These are phyloP conservation scores for Erythrolamprus reginae DNA, from an alignment of 2,113 vertebrate species.

Conservation along the genomic window DNA sequence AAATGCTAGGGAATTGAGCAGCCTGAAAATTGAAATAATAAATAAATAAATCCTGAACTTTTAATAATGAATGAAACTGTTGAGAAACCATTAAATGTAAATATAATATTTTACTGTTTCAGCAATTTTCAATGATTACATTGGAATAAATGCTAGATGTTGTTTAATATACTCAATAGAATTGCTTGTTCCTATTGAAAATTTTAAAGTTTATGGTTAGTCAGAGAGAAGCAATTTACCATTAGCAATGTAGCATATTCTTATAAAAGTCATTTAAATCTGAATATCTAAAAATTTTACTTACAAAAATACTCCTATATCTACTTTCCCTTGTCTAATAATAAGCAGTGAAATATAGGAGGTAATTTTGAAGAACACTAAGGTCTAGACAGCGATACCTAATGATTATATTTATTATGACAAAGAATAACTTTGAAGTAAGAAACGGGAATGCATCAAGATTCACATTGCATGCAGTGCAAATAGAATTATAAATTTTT, in stretches of 20 bases:
- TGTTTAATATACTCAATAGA: conserved; percentile 12
- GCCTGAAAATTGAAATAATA: not conserved
- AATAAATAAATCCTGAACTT: not conserved
- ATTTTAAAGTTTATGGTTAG: not conserved
- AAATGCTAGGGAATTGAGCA: not conserved
- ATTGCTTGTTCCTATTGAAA: conserved; percentile 22
- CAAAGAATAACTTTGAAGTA: conserved; percentile 53
- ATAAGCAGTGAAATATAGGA: conserved; percentile 34
- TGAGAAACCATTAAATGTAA: not conserved
- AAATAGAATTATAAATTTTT: conserved; percentile 50
- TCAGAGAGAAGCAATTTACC: not conserved
- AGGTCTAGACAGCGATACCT: conserved; percentile 37
- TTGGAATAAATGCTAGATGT: conserved; percentile 18
- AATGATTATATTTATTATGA: conserved; percentile 56
- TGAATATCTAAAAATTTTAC: not conserved
- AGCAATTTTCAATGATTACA: not conserved
- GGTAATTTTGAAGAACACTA: conserved; percentile 31
- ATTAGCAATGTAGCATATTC: not conserved
- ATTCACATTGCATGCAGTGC: conserved; percentile 56
- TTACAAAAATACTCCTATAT: not conserved
- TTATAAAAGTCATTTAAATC: not conserved
- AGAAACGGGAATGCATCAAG: conserved; percentile 59
- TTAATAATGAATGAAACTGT: not conserved
- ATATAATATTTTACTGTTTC: not conserved
- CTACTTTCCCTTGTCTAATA: not conserved